Evolutionary conservation across 2,797 vertebrate species (phyloP).

Genomic region (Remorina albescens): DNA sequence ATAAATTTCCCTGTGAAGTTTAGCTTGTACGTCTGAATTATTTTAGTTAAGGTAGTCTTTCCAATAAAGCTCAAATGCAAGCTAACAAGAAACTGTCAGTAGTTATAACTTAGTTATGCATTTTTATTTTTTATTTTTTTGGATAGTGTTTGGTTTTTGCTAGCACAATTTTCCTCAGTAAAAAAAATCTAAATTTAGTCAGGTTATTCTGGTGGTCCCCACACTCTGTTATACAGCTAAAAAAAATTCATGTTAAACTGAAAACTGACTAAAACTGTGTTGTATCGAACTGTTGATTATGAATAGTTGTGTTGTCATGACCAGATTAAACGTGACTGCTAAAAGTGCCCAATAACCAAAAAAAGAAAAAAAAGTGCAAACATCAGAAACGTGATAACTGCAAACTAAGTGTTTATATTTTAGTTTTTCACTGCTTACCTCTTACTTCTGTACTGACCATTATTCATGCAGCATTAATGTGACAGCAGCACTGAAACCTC

Average conservation of each 20-base stretch:
- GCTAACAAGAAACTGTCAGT: conserved; percentile 26
- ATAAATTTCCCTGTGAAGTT: not conserved
- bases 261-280: conserved; percentile 26
- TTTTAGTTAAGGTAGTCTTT: not conserved
- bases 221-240: conserved; percentile 14
- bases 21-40: not conserved
- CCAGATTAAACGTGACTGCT: conserved; percentile 30
- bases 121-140: not conserved
- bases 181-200: conserved; percentile 19
- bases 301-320: conserved; percentile 18
- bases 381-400: conserved; percentile 13
- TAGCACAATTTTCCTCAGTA: conserved; percentile 19
- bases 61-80: conserved; percentile 22
- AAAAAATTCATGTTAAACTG: conserved; percentile 15
- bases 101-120: not conserved
- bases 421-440: conserved; percentile 10
- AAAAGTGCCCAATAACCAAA: conserved; percentile 23
- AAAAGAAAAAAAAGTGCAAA: conserved; percentile 36
- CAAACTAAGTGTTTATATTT: conserved; percentile 26
- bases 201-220: conserved; percentile 42
- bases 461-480: conserved; percentile 11
- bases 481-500: conserved; percentile 13
- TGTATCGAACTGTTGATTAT: conserved; percentile 17
- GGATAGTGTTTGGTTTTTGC: conserved; percentile 34
- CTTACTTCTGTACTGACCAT: not conserved